Base-by-base conservation (phyloP, 2,888 invertebrate species). In the Synanthedon tipuliformis region DNA sequence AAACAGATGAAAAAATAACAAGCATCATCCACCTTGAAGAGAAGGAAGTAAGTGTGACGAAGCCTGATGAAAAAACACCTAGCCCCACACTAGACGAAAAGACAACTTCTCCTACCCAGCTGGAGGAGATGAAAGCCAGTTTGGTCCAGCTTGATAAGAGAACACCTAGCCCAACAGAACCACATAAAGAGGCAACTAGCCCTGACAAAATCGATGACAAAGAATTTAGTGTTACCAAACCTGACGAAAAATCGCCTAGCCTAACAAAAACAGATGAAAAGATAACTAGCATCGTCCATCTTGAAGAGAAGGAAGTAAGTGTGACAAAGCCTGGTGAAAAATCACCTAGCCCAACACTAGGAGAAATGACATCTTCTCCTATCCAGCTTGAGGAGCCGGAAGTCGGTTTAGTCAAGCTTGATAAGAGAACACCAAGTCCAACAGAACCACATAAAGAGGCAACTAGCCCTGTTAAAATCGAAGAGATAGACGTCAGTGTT, bases 1-100 rank as follows among this genome's bases (percentile, higher is more conserved):
- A 58, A 60, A 59, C 55, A 40, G 56, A 60, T 40, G 59, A 64
- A 54, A 59, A 52, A 51, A 56, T 57, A 4, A 57, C 51, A 55
- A 53, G 50, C 16, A 5, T 10, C 1, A 15, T 51, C 40, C n/a
- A 50, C 7, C 3, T 10, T 1, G 15, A 15, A 52, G 45, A 12
- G 5, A 45, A 13, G 12, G 41, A 12, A 23, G 12, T 23, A 11
- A 50, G 27, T 27, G 27, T 4, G 3, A 27, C 18, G 0, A 34
- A 27, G 8, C 34, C 50, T 12, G 18, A 5, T 50, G 34, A n/a
- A 27, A 50, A 23, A 27, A 5, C 23, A 3, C 45, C 45, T 3
- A 12, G 11, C 45, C 45, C 4, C 0, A n/a, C 23, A 27, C 34
- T 8, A 12, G 50, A 34, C 0, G 50, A 50, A 23, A 50, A n/a